Evolutionary conservation across 1,140 invertebrate species (phyloP).

Genomic region (Oncopeltus fasciatus): DNA sequence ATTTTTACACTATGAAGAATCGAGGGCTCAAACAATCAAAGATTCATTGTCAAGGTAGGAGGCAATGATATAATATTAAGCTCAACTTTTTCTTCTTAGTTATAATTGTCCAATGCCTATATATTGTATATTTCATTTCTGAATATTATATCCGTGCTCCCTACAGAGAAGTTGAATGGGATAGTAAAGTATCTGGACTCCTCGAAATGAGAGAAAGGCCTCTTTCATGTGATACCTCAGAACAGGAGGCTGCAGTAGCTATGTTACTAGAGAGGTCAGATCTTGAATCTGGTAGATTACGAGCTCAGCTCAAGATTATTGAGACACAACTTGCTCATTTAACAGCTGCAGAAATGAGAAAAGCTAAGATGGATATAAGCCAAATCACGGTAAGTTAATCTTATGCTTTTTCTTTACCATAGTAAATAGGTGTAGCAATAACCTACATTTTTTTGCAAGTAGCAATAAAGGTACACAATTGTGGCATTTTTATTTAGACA

Average conservation of each 20-base stretch:
- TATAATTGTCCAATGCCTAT: too few relatives aligned
- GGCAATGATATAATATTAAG: background rate
- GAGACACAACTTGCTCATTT: constrained; percentile 57
- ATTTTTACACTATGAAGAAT: constrained; percentile 6
- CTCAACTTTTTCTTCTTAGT: background rate
- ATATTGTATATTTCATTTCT: too few relatives aligned
- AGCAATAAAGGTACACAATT: too few relatives aligned
- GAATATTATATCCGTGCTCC: too few relatives aligned
- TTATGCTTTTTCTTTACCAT: too few relatives aligned
- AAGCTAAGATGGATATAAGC: constrained; percentile 46
- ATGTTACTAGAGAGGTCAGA: constrained; percentile 57
- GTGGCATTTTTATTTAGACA: too few relatives aligned
- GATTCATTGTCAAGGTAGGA: constrained; percentile 7
- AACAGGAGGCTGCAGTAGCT: constrained; percentile 55
- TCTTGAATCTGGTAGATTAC: constrained; percentile 54
- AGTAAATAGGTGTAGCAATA: too few relatives aligned
- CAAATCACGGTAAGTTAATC: constrained; percentile 43
- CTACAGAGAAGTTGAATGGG: constrained; percentile 37
- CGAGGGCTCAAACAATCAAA: constrained; percentile 4
- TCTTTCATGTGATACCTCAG: background rate
- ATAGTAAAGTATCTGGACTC: constrained; percentile 39
- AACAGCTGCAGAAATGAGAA: constrained; percentile 59
- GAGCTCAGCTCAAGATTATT: constrained; percentile 61
- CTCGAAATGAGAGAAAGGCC: constrained; percentile 35
- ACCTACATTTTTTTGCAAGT: too few relatives aligned